These are phyloP conservation scores for Alethe diademata DNA, from an alignment of 2,113 vertebrate genomes.

Conservation along the genomic window DNA sequence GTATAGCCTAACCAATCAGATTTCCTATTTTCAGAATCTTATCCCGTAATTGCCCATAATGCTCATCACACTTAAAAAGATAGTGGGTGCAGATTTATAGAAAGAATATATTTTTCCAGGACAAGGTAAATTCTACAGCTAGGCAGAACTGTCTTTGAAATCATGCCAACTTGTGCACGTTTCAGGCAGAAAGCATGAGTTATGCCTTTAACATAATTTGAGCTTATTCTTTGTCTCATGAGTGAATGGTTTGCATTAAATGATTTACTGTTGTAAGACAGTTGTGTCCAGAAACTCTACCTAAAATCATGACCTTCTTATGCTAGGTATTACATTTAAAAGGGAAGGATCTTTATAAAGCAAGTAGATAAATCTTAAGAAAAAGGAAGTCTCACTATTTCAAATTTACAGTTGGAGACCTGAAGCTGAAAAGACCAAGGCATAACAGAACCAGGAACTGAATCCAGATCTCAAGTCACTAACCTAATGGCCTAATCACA, in stretches of 20 bases:
- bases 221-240: background rate
- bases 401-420: background rate
- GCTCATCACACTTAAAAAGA: background rate
- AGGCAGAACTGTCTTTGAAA: background rate
- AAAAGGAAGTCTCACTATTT: slow-evolving; percentile 4
- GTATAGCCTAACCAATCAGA: background rate
- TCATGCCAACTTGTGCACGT: background rate
- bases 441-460: background rate
- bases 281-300: background rate
- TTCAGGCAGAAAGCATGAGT: background rate
- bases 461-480: background rate
- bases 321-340: background rate
- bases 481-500: background rate
- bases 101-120: background rate
- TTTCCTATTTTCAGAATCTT: background rate
- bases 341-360: background rate
- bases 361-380: background rate
- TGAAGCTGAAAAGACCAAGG: background rate
- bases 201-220: background rate
- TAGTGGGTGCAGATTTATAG: background rate
- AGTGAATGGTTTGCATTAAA: background rate
- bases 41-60: background rate
- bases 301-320: background rate
- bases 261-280: background rate
- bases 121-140: background rate